Evolutionary conservation across 1,140 invertebrate species (phyloP).

Genomic region (Phortica variegata): DNA sequence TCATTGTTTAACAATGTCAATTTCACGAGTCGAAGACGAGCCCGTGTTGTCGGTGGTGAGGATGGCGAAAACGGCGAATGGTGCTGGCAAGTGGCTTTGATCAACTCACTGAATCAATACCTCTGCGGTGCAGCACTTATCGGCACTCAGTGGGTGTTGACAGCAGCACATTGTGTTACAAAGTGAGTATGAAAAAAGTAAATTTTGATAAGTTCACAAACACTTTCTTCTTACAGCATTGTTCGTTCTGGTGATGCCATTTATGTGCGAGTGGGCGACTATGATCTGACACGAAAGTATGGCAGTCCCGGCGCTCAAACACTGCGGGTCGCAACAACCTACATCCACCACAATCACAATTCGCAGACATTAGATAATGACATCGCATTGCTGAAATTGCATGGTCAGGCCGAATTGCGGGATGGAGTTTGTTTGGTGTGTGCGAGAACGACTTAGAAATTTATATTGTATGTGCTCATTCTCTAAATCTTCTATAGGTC

Average conservation of each 20-base stretch:
- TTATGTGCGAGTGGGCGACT: constrained; percentile 90
- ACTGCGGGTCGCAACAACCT: constrained; percentile 83
- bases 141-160: constrained; percentile 91
- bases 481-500: too few relatives aligned
- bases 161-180: constrained; percentile 93
- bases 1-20: constrained; percentile 16
- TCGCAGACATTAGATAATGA: constrained; percentile 95
- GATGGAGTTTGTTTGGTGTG: constrained; percentile 71
- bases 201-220: not conserved
- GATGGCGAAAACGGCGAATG: constrained; percentile 88
- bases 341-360: constrained; percentile 96
- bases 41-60: constrained; percentile 84
- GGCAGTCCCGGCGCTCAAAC: constrained; percentile 87
- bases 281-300: constrained; percentile 84
- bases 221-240: constrained; percentile 65
- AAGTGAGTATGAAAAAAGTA: constrained; percentile 68
- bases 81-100: constrained; percentile 94
- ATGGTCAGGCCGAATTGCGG: constrained; percentile 84
- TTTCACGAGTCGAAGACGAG: constrained; percentile 54
- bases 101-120: constrained; percentile 91
- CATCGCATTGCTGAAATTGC: constrained; percentile 89
- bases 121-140: constrained; percentile 94
- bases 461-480: not conserved
- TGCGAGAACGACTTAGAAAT: too few relatives aligned
- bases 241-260: constrained; percentile 87